Evolutionary conservation across 2,113 vertebrate species (phyloP).

Genomic region (Catharus fuscescens): DNA sequence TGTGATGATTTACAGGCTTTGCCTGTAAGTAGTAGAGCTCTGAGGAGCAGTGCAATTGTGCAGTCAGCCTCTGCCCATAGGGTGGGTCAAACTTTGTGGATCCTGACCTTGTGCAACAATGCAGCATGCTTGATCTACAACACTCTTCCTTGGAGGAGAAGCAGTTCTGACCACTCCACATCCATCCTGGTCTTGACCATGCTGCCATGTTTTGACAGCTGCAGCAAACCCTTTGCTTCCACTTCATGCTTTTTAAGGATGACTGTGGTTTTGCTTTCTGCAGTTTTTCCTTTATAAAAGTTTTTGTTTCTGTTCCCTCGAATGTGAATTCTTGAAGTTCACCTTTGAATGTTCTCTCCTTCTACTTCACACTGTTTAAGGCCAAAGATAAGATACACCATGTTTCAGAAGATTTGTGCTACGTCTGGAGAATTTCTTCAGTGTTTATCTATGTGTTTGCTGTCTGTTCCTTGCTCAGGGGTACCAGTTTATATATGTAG

Average conservation of each 20-base stretch:
- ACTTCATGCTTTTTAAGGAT: neutral
- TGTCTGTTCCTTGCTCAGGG: slow-evolving; percentile 7
- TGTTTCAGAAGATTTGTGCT: neutral
- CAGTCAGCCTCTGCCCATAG: neutral
- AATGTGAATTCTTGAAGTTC: slow-evolving; percentile 14
- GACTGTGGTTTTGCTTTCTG: neutral
- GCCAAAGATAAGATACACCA: slow-evolving; percentile 30
- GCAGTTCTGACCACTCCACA: neutral
- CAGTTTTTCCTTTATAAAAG: neutral
- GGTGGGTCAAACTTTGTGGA: neutral
- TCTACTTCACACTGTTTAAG: neutral
- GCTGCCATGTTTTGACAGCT: neutral
- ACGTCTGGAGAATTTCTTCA: neutral
- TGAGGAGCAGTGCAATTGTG: neutral
- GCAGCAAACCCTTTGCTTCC: neutral
- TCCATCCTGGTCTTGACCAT: neutral
- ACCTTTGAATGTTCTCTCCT: neutral
- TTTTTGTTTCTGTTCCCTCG: neutral
- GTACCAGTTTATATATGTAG: neutral
- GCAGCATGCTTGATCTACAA: neutral
- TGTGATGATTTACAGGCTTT: neutral
- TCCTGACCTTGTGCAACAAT: neutral
- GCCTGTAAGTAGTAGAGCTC: neutral
- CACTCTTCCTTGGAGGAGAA: neutral
- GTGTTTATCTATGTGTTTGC: neutral